Percentiles rank a stretch among this genome's conserved stretches.
Conservation (phyloP, 2,797 vertebrate species). For the Bovichtus variegatus region DNA sequence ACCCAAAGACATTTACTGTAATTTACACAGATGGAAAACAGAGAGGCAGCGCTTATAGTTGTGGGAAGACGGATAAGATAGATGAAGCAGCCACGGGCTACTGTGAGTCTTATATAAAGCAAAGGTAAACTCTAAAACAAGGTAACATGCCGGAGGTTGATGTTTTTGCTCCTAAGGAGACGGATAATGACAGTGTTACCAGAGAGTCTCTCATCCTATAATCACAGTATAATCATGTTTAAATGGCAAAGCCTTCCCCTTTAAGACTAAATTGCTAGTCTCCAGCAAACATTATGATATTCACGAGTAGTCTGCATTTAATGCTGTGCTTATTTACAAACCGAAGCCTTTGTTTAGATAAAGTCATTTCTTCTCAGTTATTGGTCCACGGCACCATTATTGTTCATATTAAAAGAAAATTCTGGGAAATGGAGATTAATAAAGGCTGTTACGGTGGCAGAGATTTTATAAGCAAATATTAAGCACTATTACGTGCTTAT, state of each 20-base stretch:
- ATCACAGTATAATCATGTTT: constrained; percentile 56
- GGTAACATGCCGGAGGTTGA: background rate
- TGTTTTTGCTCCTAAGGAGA: constrained; percentile 23
- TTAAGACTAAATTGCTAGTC: constrained; percentile 49
- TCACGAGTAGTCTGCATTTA: constrained; percentile 13
- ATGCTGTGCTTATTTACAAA: constrained; percentile 30
- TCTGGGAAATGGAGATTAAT: constrained; percentile 9
- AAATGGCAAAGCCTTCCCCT: constrained; percentile 42
- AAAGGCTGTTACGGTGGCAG: background rate
- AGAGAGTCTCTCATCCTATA: constrained; percentile 34
- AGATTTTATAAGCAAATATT: constrained; percentile 12
- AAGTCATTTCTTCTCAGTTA: constrained; percentile 18
- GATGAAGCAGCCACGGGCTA: background rate
- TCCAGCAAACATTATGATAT: constrained; percentile 31
- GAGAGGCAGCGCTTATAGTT: background rate
- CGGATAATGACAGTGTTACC: constrained; percentile 47
- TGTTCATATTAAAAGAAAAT: constrained; percentile 9
- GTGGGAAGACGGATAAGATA: background rate
- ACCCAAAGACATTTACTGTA: background rate
- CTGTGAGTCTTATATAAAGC: background rate
- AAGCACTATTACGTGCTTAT: background rate
- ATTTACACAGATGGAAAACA: background rate
- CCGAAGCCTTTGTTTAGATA: constrained; percentile 6
- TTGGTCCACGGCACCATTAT: background rate
- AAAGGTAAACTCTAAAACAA: constrained; percentile 5